Conservation (phyloP, 2,113 vertebrate genomes). For the Seriola rivoliana region DNA sequence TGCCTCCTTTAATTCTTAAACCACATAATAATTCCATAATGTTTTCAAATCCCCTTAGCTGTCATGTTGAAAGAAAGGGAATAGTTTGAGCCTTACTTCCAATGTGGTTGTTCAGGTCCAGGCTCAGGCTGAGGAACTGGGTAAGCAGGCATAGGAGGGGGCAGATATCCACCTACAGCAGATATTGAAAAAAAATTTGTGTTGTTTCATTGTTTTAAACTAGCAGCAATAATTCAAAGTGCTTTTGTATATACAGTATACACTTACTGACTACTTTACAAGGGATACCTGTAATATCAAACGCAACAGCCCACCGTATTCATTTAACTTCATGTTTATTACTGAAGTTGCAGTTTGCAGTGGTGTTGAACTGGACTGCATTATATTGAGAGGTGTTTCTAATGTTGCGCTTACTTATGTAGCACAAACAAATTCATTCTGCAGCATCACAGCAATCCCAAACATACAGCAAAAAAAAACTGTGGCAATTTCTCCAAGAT, state of each 20-base stretch:
- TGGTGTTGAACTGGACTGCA: too few relatives aligned
- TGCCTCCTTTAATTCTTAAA: background rate
- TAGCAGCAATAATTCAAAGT: background rate
- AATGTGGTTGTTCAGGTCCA: conserved; percentile 61
- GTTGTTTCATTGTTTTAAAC: background rate
- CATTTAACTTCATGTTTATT: too few relatives aligned
- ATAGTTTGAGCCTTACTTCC: conserved; percentile 74
- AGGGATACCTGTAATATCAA: background rate
- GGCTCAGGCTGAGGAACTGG: conserved; percentile 70
- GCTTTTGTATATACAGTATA: background rate
- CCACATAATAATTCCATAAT: background rate
- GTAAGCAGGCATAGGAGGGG: conserved; percentile 75
- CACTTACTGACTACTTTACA: background rate
- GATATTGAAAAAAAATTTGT: background rate
- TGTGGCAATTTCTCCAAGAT: background rate
- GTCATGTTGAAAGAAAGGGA: background rate
- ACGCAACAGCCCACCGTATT: background rate
- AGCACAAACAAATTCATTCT: background rate
- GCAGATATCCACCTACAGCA: conserved; percentile 79
- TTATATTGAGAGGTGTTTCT: too few relatives aligned
- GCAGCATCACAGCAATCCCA: background rate
- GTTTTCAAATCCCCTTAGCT: background rate
- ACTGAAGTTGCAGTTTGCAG: too few relatives aligned
- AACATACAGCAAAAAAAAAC: background rate
- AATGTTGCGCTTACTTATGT: too few relatives aligned